A percentile compares a stretch with the other conserved stretches of the same genome.
These are phyloP conservation scores for Lacerta agilis DNA, from an alignment of 2,797 vertebrate genomes.

Conservation along the genomic window DNA sequence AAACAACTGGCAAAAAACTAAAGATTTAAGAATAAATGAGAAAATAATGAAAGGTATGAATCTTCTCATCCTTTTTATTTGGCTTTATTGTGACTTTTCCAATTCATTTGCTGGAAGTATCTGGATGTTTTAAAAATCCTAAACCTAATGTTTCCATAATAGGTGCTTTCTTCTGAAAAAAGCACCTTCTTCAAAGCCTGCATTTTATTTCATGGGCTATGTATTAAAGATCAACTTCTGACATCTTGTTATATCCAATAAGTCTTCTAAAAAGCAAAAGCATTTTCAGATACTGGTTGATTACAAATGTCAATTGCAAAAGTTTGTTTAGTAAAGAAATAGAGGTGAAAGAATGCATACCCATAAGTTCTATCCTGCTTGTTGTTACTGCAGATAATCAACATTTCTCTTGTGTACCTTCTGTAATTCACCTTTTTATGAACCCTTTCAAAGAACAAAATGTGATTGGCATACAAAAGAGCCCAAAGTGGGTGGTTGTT, in stretches of 20 bases:
- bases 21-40: background rate
- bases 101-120: background rate
- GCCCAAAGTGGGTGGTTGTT: background rate
- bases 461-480: slow-evolving; percentile 18
- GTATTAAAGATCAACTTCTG: slow-evolving; percentile 1
- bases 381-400: slow-evolving; percentile 37
- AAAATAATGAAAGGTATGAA: background rate
- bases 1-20: background rate
- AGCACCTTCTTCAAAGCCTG: background rate
- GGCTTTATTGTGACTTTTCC: background rate
- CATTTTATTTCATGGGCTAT: background rate
- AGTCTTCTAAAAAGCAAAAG: background rate
- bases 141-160: background rate
- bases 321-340: slow-evolving; percentile 24
- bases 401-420: slow-evolving; percentile 29
- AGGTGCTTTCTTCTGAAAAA: background rate
- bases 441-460: slow-evolving; percentile 48
- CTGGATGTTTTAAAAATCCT: background rate
- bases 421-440: slow-evolving; percentile 24
- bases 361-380: slow-evolving; percentile 2
- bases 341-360: slow-evolving; percentile 1
- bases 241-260: background rate
- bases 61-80: background rate
- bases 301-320: background rate
- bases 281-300: background rate